Conservation (phyloP, 2,797 vertebrate species). For the Urosaurus nigricauda region DNA sequence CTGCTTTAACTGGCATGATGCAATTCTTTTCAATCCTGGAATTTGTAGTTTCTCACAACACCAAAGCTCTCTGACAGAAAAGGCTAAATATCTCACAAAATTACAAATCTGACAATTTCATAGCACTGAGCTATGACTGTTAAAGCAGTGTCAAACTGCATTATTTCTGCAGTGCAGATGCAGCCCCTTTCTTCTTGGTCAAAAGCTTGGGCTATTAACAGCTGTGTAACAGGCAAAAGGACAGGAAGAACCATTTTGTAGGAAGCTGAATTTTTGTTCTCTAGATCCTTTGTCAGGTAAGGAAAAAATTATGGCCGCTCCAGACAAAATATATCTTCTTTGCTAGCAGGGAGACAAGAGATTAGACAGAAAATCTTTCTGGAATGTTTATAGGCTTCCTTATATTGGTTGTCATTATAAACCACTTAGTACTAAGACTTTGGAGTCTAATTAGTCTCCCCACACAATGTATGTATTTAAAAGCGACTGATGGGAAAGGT, state of each 20-base stretch:
- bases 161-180: no score
- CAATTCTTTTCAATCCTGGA: no score
- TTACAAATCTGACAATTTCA: no score
- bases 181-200: neutral
- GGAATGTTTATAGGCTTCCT: constrained; percentile 11
- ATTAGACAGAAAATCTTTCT: constrained; percentile 40
- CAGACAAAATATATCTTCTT: constrained; percentile 10
- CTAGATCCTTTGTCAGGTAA: neutral
- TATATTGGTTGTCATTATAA: constrained; percentile 14
- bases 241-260: no score
- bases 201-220: neutral
- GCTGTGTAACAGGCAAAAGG: neutral
- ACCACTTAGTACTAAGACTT: constrained; percentile 23
- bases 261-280: constrained; percentile 12
- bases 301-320: neutral
- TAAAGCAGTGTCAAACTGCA: no score
- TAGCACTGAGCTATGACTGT: no score
- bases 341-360: constrained; percentile 14
- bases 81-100: no score
- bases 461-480: constrained; percentile 33
- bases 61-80: no score
- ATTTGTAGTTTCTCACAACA: no score
- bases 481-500: constrained; percentile 19
- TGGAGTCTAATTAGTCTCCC: constrained; percentile 34
- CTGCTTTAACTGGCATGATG: no score